phyloP scores from a whole-genome alignment of 2,797 vertebrate species.

The Remorina albescens region DNA sequence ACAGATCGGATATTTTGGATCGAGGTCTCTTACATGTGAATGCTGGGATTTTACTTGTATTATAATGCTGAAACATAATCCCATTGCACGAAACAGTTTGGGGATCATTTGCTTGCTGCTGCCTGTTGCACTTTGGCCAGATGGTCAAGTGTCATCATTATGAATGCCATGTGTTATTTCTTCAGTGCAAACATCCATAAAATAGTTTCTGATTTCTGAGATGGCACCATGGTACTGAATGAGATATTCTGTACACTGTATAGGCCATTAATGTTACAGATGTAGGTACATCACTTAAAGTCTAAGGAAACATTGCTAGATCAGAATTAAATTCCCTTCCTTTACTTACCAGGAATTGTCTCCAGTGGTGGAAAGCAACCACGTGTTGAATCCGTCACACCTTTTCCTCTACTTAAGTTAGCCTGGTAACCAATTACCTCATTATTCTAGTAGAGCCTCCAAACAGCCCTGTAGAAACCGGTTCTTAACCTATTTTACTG shows the following conservation, averaged over 20 bases:
- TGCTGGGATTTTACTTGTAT: conserved; percentile 1
- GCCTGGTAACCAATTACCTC: neutral
- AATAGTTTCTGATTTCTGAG: conserved; percentile 4
- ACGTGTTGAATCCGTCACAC: neutral
- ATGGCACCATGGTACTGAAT: neutral
- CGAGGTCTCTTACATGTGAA: neutral
- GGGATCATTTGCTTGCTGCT: conserved; percentile 20
- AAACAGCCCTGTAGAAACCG: too few species aligned
- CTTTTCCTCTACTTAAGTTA: neutral
- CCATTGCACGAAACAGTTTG: neutral
- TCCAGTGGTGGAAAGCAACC: neutral
- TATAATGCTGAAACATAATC: conserved; percentile 13
- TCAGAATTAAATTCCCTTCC: neutral
- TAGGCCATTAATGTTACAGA: neutral
- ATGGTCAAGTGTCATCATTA: conserved; percentile 22
- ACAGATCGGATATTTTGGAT: neutral
- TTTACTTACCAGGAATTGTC: neutral
- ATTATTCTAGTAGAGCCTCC: too few species aligned
- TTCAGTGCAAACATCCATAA: conserved; percentile 2
- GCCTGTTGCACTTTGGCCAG: conserved; percentile 64
- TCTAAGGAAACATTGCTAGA: neutral
- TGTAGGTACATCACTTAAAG: neutral
- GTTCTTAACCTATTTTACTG: too few species aligned
- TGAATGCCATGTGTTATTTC: conserved; percentile 11
- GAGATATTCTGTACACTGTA: neutral